Conservation (phyloP, 2,888 invertebrate species). For the Shargacucullia verbasci region DNA sequence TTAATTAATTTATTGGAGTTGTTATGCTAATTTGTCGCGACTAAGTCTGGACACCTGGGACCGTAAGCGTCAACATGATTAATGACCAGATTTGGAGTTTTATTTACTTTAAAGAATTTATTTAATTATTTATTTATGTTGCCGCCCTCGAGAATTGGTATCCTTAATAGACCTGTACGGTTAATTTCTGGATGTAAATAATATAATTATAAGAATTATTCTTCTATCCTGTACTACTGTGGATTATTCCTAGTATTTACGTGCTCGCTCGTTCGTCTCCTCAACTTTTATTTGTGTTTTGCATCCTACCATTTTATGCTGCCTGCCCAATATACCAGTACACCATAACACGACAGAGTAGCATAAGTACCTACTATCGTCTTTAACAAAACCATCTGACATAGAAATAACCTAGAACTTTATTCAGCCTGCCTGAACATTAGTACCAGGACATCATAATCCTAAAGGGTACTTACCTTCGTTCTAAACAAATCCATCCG, state of each 20-base stretch:
- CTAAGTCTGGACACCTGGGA: conserved; percentile 50
- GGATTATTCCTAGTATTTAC: no score
- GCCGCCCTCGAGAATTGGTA: conserved; percentile 8
- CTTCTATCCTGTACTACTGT: no score
- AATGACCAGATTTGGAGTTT: conserved; percentile 35
- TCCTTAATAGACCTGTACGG: no score
- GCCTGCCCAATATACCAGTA: no score
- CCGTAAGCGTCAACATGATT: conserved; percentile 37
- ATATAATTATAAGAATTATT: no score
- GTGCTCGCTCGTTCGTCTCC: no score
- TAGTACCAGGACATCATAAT: conserved; percentile 15
- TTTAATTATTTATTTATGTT: conserved; percentile 33
- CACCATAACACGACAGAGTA: background rate
- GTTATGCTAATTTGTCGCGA: conserved; percentile 36
- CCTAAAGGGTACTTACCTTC: conserved; percentile 10
- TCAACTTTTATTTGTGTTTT: no score
- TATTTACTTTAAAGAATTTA: conserved; percentile 46
- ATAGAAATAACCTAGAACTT: no score
- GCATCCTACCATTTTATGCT: no score
- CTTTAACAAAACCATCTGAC: background rate
- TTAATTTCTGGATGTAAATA: no score
- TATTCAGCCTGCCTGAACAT: no score
- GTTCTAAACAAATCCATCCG: conserved; percentile 3
- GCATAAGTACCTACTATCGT: no score
- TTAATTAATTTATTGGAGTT: conserved; percentile 43